These are phyloP conservation scores for Scotopteryx bipunctaria DNA, from an alignment of 2,888 invertebrate genomes.

Conservation along the genomic window DNA sequence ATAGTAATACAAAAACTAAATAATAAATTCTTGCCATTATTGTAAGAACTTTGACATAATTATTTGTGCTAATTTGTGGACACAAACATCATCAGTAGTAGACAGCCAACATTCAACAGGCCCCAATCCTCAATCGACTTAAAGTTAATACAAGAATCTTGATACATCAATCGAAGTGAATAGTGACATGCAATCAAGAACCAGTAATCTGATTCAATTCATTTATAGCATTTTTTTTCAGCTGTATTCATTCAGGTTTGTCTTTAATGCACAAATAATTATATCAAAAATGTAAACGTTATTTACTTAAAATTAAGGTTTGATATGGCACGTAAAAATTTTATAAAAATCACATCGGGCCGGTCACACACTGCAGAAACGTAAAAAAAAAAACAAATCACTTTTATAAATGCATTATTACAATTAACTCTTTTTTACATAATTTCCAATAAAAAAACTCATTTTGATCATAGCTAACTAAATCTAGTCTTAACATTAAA, in stretches of 20 bases:
- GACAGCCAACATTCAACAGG: too few relatives aligned
- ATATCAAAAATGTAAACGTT: slow-evolving; percentile 21
- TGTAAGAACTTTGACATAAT: slow-evolving; percentile 45
- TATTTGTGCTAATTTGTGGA: slow-evolving; percentile 30
- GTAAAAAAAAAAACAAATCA: background rate
- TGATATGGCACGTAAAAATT: slow-evolving; percentile 32
- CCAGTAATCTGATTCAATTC: too few relatives aligned
- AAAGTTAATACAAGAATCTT: too few relatives aligned
- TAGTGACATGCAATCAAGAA: too few relatives aligned
- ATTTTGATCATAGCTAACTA: slow-evolving; percentile 26
- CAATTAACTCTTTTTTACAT: too few relatives aligned
- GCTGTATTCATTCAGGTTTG: background rate
- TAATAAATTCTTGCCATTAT: slow-evolving; percentile 10
- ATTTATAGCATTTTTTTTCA: too few relatives aligned
- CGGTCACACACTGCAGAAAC: slow-evolving; percentile 24
- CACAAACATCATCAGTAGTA: background rate
- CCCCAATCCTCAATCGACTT: too few relatives aligned
- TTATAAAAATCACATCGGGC: slow-evolving; percentile 22
- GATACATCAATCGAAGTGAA: too few relatives aligned
- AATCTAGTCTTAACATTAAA: slow-evolving; percentile 26
- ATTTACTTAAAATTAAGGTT: slow-evolving; percentile 69
- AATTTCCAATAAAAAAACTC: slow-evolving; percentile 20
- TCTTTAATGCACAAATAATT: slow-evolving; percentile 11
- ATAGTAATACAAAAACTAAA: slow-evolving; percentile 50
- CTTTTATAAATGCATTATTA: background rate